Evolutionary conservation across 2,888 invertebrate genomes (phyloP).

Genomic region (Nymphalis c-album): DNA sequence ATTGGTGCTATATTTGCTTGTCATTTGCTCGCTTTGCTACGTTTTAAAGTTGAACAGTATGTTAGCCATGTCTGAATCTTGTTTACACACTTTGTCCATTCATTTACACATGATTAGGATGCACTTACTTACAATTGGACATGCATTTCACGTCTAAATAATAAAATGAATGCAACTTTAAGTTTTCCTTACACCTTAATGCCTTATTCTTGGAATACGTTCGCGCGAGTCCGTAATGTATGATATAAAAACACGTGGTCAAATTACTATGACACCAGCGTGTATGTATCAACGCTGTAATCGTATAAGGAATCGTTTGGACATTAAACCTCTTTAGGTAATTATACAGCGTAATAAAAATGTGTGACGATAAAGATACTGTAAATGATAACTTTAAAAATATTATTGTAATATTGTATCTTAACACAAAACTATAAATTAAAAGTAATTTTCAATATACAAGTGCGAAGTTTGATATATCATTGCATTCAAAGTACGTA

Average conservation of each 20-base stretch:
- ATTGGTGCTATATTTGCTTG: background rate
- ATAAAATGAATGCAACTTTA: background rate
- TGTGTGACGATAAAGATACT: no score
- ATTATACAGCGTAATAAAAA: no score
- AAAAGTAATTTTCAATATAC: no score
- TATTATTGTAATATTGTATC: no score
- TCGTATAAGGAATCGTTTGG: no score
- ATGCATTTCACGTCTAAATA: slow-evolving; percentile 12
- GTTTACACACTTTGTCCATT: slow-evolving; percentile 9
- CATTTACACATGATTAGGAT: slow-evolving; percentile 12
- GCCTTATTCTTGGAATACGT: slow-evolving; percentile 1
- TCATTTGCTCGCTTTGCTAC: background rate
- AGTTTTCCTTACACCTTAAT: slow-evolving; percentile 4
- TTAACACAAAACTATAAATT: no score
- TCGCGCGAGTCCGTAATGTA: background rate
- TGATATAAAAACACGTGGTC: no score
- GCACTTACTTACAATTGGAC: slow-evolving; percentile 3
- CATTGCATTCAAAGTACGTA: background rate
- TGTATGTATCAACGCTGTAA: background rate
- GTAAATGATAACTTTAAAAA: no score
- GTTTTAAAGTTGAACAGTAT: background rate
- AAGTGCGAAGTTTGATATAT: no score
- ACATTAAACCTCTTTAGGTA: no score
- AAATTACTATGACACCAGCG: no score
- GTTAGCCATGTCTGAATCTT: background rate